Conservation (phyloP, 2,797 vertebrate genomes). For the Takifugu rubripes region DNA sequence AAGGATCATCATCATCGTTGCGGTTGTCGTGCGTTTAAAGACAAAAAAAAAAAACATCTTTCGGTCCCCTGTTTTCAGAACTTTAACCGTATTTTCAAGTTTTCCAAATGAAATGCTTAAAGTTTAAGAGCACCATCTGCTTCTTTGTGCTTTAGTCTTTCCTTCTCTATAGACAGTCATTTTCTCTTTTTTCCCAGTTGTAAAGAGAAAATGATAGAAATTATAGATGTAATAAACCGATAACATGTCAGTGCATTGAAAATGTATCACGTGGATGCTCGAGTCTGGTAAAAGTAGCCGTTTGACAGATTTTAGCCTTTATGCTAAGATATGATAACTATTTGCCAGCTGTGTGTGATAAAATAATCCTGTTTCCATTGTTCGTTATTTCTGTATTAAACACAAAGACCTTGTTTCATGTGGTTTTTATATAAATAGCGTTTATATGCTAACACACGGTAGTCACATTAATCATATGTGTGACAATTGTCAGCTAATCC, state of each 20-base stretch:
- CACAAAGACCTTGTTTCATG: background rate
- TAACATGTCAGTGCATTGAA: too few species aligned
- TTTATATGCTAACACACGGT: background rate
- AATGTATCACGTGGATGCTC: too few species aligned
- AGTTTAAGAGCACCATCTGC: too few species aligned
- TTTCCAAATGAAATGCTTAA: slow-evolving; percentile 20
- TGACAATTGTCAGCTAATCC: background rate
- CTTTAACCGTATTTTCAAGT: slow-evolving; percentile 26
- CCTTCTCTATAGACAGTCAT: background rate
- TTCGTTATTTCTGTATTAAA: background rate
- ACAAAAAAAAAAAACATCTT: background rate
- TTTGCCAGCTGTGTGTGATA: background rate
- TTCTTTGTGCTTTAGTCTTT: too few species aligned
- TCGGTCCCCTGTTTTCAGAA: slow-evolving; percentile 18
- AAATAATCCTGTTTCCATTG: background rate
- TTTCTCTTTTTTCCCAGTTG: too few species aligned
- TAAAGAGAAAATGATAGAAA: too few species aligned
- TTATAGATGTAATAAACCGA: too few species aligned
- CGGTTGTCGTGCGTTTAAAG: too few species aligned
- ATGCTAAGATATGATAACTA: slow-evolving; percentile 2
- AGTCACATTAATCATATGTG: slow-evolving; percentile 8
- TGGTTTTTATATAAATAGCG: background rate
- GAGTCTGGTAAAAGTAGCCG: background rate
- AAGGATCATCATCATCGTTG: too few species aligned
- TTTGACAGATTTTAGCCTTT: background rate